These are phyloP conservation scores for Aphrophora alni DNA, from an alignment of 2,888 invertebrate species.

Conservation along the genomic window DNA sequence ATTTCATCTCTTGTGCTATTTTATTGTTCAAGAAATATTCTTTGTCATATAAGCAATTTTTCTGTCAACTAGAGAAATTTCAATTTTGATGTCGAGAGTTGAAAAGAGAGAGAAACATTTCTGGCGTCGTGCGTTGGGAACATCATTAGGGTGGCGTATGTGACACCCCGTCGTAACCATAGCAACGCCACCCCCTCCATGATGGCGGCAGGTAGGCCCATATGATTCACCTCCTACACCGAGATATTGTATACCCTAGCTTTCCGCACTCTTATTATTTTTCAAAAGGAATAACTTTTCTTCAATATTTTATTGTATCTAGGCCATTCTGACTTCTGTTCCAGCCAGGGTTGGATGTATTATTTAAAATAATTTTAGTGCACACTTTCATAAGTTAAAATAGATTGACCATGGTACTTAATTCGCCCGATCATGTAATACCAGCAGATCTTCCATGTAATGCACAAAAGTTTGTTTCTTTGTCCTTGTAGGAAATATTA, in stretches of 20 bases:
- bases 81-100: conserved; percentile 6
- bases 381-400: too few species aligned
- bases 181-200: not conserved
- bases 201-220: conserved; percentile 6
- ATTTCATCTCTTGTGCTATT: too few species aligned
- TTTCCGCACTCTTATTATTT: not conserved
- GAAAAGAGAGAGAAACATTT: conserved; percentile 6
- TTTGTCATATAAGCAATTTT: not conserved
- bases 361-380: too few species aligned
- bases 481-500: too few species aligned
- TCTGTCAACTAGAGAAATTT: not conserved
- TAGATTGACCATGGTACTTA: too few species aligned
- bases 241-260: not conserved
- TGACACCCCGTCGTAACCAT: not conserved
- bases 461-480: too few species aligned
- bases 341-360: too few species aligned
- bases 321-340: not conserved
- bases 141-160: conserved; percentile 9
- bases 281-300: not conserved
- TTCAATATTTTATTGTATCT: not conserved
- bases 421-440: too few species aligned
- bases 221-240: not conserved
- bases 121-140: not conserved
- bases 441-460: too few species aligned
- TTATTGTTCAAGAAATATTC: not conserved